Percentiles rank a stretch among this genome's conserved stretches.
Conservation (phyloP, 2,113 vertebrate genomes). For the Nipponia nippon region DNA sequence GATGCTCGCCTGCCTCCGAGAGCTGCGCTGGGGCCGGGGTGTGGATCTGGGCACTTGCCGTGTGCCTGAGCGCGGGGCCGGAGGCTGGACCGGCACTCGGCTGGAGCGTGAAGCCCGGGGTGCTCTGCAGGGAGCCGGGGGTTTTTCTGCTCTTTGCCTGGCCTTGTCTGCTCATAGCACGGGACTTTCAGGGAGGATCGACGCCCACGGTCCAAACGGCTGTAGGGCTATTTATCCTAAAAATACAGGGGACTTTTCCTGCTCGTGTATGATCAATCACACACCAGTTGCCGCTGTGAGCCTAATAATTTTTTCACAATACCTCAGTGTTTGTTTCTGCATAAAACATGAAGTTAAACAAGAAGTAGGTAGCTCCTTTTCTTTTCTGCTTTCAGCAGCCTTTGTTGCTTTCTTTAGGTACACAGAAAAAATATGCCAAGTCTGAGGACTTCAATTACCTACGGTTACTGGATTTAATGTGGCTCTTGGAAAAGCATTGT, state of each 20-base stretch:
- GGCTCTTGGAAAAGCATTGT: background rate
- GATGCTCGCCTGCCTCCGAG: too few species aligned
- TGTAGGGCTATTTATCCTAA: background rate
- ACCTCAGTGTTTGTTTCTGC: background rate
- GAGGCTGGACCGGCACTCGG: rapidly evolving
- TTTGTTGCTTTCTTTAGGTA: background rate
- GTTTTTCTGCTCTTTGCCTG: background rate
- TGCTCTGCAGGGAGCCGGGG: too few species aligned
- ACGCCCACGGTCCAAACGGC: rapidly evolving
- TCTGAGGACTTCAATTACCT: background rate
- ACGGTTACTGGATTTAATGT: background rate
- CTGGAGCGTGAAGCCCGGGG: too few species aligned
- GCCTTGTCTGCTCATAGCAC: rapidly evolving
- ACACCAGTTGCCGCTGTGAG: rapidly evolving
- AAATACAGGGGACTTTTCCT: background rate
- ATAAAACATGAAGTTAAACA: background rate
- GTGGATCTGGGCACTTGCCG: too few species aligned
- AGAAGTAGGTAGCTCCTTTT: background rate
- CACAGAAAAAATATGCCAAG: rapidly evolving
- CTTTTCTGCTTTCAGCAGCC: background rate
- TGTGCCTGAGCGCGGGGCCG: rapidly evolving
- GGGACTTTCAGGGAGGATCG: background rate
- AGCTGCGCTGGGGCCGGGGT: background rate
- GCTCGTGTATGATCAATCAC: rapidly evolving
- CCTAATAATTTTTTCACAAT: background rate